phyloP scores from a whole-genome alignment of 2,797 vertebrate species.

The Bryconaethiops microstoma region DNA sequence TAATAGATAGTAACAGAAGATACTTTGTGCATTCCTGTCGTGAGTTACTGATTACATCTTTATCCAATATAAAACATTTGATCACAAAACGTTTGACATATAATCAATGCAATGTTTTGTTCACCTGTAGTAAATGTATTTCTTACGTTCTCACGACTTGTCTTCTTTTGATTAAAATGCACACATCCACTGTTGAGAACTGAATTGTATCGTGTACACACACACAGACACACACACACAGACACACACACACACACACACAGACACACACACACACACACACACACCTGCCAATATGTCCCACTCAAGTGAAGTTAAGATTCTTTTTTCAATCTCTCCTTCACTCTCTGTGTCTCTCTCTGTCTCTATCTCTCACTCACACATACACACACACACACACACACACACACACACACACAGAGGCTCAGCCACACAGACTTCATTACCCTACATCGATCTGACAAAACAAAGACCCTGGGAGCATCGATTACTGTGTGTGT shows the following conservation, averaged over 20 bases:
- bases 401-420: conserved; percentile 45
- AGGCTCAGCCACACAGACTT: conserved; percentile 65
- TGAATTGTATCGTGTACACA: too few species aligned
- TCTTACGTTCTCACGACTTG: too few species aligned
- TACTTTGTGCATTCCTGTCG: too few species aligned
- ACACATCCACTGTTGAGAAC: too few species aligned
- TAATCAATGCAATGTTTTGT: too few species aligned
- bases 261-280: background rate
- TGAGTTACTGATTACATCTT: too few species aligned
- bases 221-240: background rate
- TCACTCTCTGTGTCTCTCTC: conserved; percentile 3
- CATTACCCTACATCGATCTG: conserved; percentile 76
- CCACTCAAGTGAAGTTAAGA: background rate
- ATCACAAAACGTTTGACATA: too few species aligned
- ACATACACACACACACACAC: conserved; percentile 43
- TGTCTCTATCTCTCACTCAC: conserved; percentile 23
- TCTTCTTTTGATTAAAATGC: too few species aligned
- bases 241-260: background rate
- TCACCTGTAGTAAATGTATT: too few species aligned
- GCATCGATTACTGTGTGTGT: conserved; percentile 62
- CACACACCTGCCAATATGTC: background rate
- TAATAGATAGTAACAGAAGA: too few species aligned
- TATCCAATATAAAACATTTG: too few species aligned
- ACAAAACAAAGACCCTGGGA: conserved; percentile 70
- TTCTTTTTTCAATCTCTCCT: conserved; percentile 20